These are phyloP conservation scores for Pelecanoides urinatrix DNA, from an alignment of 2,113 vertebrate genomes.

Conservation along the genomic window DNA sequence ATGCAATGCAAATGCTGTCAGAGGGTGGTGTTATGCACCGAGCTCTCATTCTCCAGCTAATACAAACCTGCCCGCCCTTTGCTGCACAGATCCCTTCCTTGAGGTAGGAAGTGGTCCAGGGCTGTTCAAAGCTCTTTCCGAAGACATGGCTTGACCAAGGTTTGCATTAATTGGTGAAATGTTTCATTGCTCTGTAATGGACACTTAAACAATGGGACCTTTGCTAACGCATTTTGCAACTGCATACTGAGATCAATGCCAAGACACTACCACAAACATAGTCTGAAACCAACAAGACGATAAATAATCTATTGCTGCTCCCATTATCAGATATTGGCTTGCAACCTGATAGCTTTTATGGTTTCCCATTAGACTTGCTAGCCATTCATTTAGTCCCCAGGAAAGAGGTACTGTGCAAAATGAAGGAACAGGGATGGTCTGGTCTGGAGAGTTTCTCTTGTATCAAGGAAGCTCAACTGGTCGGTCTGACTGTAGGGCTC, in stretches of 20 bases:
- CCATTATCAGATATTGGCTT: constrained; percentile 46
- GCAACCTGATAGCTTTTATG: constrained; percentile 50
- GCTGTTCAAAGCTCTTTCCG: background rate
- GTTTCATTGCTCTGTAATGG: background rate
- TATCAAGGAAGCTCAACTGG: background rate
- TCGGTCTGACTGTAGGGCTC: background rate
- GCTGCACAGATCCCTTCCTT: background rate
- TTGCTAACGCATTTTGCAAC: constrained; percentile 40
- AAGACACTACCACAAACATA: background rate
- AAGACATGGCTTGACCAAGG: background rate
- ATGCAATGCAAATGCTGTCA: background rate
- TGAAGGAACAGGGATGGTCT: background rate
- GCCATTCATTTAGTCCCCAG: background rate
- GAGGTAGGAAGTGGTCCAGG: background rate
- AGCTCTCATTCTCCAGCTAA: background rate
- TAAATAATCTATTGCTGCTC: constrained; percentile 55
- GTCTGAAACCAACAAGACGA: background rate
- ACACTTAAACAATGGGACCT: background rate
- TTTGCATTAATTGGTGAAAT: constrained; percentile 1
- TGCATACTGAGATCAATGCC: background rate
- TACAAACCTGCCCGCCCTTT: background rate
- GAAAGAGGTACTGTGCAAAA: background rate
- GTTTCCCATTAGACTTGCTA: constrained; percentile 9
- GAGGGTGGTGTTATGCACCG: background rate
- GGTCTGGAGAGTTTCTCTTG: background rate